phyloP scores from a whole-genome alignment of 2,113 vertebrate genomes.

The Eulemur rufifrons region DNA sequence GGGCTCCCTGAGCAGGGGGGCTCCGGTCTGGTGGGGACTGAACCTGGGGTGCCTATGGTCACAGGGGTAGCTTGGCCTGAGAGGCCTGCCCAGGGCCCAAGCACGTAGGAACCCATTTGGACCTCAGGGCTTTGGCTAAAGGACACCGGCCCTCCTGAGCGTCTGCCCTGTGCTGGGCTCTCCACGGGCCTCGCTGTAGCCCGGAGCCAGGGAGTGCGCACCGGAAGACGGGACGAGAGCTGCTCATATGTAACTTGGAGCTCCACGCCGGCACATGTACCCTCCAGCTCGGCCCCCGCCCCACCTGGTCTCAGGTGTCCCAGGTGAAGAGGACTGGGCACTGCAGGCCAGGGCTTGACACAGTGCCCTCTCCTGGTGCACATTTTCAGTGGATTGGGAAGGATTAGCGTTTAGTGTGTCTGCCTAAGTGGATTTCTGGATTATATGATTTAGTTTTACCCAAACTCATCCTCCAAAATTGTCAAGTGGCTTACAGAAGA shows the following conservation, averaged over 20 bases:
- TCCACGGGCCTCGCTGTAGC: not conserved
- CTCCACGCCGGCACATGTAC: not conserved
- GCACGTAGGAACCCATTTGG: not conserved
- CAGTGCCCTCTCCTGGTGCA: accelerated
- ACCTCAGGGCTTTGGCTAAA: not conserved
- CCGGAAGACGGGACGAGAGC: not conserved
- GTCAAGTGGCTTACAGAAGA: not conserved
- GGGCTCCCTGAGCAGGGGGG: not conserved
- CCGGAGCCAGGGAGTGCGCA: not conserved
- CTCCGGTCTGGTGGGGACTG: not conserved
- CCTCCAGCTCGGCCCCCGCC: not conserved
- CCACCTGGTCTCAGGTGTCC: not conserved
- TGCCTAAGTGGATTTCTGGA: not conserved
- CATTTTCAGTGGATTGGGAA: not conserved
- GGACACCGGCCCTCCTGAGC: not conserved
- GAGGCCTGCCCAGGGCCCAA: not conserved
- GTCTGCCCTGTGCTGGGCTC: too few species aligned
- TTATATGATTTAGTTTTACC: not conserved
- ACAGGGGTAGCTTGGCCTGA: not conserved
- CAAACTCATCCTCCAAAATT: not conserved
- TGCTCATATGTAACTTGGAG: not conserved
- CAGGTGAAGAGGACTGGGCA: not conserved
- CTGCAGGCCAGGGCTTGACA: too few species aligned
- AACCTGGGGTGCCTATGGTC: accelerated
- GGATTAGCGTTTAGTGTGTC: not conserved